phyloP scores from a whole-genome alignment of 2,113 vertebrate genomes.

The Dendropsophus ebraccatus region DNA sequence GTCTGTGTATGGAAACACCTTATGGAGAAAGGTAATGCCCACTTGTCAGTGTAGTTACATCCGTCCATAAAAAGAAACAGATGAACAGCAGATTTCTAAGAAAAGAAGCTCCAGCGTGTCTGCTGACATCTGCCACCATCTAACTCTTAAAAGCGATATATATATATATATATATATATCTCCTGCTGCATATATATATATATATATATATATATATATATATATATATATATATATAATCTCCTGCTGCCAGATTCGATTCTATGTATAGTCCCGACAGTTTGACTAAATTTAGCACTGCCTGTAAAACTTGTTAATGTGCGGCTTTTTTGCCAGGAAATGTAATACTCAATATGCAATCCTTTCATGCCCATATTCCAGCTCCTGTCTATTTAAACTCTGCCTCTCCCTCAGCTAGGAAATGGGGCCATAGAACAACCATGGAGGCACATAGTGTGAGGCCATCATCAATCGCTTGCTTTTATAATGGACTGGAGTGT shows the following conservation, averaged over 20 bases:
- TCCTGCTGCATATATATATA: too few relatives aligned
- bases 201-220: too few relatives aligned
- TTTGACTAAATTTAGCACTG: conserved; percentile 11
- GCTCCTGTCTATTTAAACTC: not conserved
- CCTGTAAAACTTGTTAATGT: conserved; percentile 23
- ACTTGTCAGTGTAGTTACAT: too few relatives aligned
- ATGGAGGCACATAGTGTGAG: not conserved
- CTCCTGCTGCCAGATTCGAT: not conserved
- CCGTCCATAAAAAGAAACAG: too few relatives aligned
- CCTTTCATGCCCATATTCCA: not conserved
- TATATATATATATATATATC: too few relatives aligned
- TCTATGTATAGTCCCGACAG: not conserved
- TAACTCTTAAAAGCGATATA: too few relatives aligned
- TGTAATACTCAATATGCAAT: conserved; percentile 7
- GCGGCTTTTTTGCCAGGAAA: not conserved
- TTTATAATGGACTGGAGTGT: not conserved
- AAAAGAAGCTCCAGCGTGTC: too few relatives aligned
- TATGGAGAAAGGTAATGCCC: too few relatives aligned
- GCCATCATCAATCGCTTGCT: not conserved
- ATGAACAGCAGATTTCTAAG: too few relatives aligned
- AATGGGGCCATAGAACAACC: not conserved
- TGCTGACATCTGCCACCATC: too few relatives aligned
- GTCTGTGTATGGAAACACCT: too few relatives aligned
- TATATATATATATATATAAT: not conserved
- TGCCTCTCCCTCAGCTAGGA: not conserved